Conservation (phyloP, 2,797 vertebrate genomes). For the Pantherophis alleghaniensis region DNA sequence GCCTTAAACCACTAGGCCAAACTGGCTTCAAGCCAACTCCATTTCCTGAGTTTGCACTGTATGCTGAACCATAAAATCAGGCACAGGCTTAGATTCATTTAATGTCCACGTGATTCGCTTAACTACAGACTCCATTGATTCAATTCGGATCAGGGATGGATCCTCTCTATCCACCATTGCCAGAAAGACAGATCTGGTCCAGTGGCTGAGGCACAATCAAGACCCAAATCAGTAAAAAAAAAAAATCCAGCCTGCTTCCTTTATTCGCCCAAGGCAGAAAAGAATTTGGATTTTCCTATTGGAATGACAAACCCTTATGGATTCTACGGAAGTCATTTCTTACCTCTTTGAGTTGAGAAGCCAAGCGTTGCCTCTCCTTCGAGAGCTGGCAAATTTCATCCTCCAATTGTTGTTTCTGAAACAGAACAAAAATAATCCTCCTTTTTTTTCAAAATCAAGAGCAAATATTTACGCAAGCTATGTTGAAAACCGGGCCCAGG, state of each 20-base stretch:
- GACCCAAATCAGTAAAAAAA: no score
- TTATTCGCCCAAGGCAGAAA: neutral
- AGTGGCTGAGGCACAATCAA: neutral
- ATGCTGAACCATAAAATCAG: neutral
- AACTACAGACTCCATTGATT: no score
- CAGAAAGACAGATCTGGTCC: neutral
- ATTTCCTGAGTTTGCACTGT: no score
- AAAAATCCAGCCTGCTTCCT: neutral
- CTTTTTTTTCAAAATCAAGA: neutral
- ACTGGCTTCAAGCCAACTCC: no score
- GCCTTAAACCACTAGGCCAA: no score
- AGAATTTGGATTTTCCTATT: neutral
- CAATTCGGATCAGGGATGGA: no score
- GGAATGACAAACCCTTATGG: neutral
- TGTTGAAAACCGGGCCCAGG: neutral
- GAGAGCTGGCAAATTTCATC: slow-evolving; percentile 68
- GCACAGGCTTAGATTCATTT: neutral
- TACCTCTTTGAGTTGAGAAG: slow-evolving; percentile 80
- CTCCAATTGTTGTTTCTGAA: slow-evolving; percentile 72
- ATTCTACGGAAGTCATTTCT: neutral
- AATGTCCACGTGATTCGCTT: no score
- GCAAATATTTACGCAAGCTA: neutral
- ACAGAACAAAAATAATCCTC: neutral
- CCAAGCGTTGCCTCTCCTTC: slow-evolving; percentile 76
- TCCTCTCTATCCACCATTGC: neutral